These are phyloP conservation scores for Liopterus haemorrhoidalis DNA, from an alignment of 2,888 invertebrate genomes.

Conservation along the genomic window DNA sequence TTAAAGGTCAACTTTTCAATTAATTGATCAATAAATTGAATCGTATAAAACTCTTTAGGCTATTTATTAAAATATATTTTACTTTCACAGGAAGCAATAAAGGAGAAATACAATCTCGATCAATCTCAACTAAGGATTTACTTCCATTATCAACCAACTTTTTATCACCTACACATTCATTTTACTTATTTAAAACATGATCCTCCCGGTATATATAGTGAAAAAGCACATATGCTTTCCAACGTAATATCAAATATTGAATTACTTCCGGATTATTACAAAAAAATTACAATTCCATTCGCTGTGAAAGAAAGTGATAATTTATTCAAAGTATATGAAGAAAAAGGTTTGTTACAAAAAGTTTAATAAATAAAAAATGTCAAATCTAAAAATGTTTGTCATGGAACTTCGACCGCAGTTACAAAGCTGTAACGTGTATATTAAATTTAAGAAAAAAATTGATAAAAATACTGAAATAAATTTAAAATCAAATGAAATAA, in stretches of 20 bases:
- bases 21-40: no score
- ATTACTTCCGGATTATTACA: constrained; percentile 75
- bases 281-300: constrained; percentile 74
- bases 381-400: constrained; percentile 46
- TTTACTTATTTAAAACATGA: constrained; percentile 76
- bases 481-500: constrained; percentile 33
- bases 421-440: constrained; percentile 56
- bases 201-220: constrained; percentile 75
- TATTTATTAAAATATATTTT: not conserved
- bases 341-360: constrained; percentile 50
- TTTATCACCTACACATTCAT: constrained; percentile 94
- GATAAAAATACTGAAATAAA: constrained; percentile 34
- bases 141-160: constrained; percentile 94
- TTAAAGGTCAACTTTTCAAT: no score
- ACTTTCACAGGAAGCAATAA: constrained; percentile 61
- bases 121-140: constrained; percentile 72
- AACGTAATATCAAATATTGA: constrained; percentile 88
- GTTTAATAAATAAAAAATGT: constrained; percentile 41
- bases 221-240: constrained; percentile 80
- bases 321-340: constrained; percentile 60
- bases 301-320: constrained; percentile 69
- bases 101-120: constrained; percentile 67
- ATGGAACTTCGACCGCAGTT: constrained; percentile 56
- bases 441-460: constrained; percentile 48
- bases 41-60: not conserved